Conservation (phyloP, 2,113 vertebrate genomes). For the Periophthalmus modestus region DNA sequence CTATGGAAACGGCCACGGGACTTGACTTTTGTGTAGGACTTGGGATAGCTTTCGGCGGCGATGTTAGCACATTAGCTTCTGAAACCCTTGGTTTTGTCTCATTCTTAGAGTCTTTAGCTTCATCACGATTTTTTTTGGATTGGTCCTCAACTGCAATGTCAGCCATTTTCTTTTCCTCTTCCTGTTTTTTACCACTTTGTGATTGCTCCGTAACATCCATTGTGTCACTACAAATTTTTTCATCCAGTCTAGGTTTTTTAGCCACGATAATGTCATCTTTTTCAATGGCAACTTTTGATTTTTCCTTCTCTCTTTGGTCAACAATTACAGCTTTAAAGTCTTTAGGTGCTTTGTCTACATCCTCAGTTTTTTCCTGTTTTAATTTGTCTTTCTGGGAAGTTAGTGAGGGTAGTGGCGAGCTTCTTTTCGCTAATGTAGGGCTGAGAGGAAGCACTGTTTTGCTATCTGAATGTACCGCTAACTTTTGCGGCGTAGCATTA, state of each 20-base stretch:
- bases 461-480: constrained; percentile 23
- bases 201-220: constrained; percentile 59
- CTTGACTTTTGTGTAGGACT: background rate
- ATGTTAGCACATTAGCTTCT: background rate
- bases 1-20: background rate
- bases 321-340: constrained; percentile 35
- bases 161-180: constrained; percentile 3
- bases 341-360: background rate
- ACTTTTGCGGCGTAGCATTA: constrained; percentile 32
- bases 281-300: constrained; percentile 17
- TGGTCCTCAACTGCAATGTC: constrained; percentile 50
- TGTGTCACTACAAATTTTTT: background rate
- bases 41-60: background rate
- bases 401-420: constrained; percentile 53
- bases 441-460: constrained; percentile 54
- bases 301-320: constrained; percentile 50
- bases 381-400: constrained; percentile 46
- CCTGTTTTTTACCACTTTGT: background rate
- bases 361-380: constrained; percentile 1
- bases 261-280: constrained; percentile 4
- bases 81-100: background rate
- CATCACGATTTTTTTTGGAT: background rate
- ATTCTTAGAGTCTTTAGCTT: constrained; percentile 19
- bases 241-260: constrained; percentile 6
- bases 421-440: constrained; percentile 36